Evolutionary conservation across 1,140 invertebrate species (phyloP).

Genomic region (Lepidurus apus): DNA sequence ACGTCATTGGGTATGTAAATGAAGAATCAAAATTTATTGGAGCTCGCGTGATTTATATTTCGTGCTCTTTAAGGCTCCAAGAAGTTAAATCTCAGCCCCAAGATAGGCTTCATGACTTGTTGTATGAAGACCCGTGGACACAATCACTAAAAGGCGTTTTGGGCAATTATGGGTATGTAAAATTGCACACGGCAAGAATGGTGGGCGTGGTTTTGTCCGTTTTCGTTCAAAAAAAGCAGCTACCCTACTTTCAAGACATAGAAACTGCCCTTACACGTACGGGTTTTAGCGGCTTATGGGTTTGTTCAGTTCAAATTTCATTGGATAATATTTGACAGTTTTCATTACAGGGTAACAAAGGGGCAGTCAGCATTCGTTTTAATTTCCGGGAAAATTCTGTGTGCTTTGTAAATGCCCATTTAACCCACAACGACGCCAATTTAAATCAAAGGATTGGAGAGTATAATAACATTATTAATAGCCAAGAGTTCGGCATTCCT

Average conservation of each 20-base stretch:
- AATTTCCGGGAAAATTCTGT: conserved; percentile 78
- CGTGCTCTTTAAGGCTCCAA: conserved; percentile 59
- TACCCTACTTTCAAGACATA: conserved; percentile 71
- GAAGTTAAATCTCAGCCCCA: conserved; percentile 84
- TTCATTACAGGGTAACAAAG: conserved; percentile 83
- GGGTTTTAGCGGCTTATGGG: conserved; percentile 82
- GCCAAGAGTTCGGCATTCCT: conserved; percentile 50
- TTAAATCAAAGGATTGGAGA: conserved; percentile 73
- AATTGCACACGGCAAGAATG: conserved; percentile 66
- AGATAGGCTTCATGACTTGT: conserved; percentile 68
- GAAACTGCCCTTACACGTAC: conserved; percentile 79
- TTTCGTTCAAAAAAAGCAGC: conserved; percentile 69
- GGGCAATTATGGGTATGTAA: conserved; percentile 64
- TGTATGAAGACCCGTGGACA: conserved; percentile 82
- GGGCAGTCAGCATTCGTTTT: conserved; percentile 78
- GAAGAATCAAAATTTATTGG: conserved; percentile 7
- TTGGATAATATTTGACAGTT: conserved; percentile 27
- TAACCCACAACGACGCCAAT: conserved; percentile 79
- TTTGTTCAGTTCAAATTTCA: conserved; percentile 36
- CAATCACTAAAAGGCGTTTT: conserved; percentile 64
- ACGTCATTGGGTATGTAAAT: conserved; percentile 62
- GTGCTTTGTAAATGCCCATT: conserved; percentile 80
- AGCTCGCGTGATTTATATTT: conserved; percentile 24
- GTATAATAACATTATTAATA: conserved; percentile 68
- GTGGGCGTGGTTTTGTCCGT: conserved; percentile 71